Base-by-base conservation (phyloP, 2,113 vertebrate species). In the Maccullochella peelii region DNA sequence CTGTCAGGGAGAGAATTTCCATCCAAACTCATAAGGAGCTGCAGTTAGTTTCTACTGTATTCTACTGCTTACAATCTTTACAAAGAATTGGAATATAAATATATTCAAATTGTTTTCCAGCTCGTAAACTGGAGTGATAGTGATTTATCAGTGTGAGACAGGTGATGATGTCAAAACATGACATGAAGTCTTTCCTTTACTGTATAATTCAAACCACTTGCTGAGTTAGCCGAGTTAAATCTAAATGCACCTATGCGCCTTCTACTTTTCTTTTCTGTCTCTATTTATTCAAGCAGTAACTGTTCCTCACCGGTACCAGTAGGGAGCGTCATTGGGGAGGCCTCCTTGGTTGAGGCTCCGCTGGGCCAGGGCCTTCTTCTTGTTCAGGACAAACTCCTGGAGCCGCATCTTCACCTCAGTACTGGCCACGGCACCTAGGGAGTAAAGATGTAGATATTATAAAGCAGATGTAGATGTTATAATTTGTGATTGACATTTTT, bases 401-500 rank as follows among this genome's bases (percentile, higher is more conserved):
- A 99, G 89, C 66, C 98, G 97, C 97, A 99, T 98, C 95, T 99
- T 99, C 74, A 99, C 98, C 92, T 99, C 98, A 0, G 98, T 99
- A 88, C 98, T 99, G 69, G 98, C 98, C 90, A 99, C 98, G 0
- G 98, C 98, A 79, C 98, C 98, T 99, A 1, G 15, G 3, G 66
- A 40, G 23, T 3, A 9, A 36, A 40, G 61, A 52, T 1, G 3
- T 2, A 30, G 50, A n/a, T n/a, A n/a, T n/a, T n/a, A n/a, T n/a
- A n/a, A n/a, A n/a, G n/a, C n/a, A n/a, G n/a, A n/a, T n/a, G n/a
- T n/a, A n/a, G n/a, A n/a, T n/a, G n/a, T n/a, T n/a, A n/a, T n/a
- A n/a, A n/a, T n/a, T n/a, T n/a, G n/a, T n/a, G 50, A 61, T 33
- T 30, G 49, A 40, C 69, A 57, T 57, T 42, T 66, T 49, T 42